A percentile compares a stretch with the other conserved stretches of the same genome.
Conservation (phyloP, 2,888 invertebrate species). For the Scaptomyza parva region DNA sequence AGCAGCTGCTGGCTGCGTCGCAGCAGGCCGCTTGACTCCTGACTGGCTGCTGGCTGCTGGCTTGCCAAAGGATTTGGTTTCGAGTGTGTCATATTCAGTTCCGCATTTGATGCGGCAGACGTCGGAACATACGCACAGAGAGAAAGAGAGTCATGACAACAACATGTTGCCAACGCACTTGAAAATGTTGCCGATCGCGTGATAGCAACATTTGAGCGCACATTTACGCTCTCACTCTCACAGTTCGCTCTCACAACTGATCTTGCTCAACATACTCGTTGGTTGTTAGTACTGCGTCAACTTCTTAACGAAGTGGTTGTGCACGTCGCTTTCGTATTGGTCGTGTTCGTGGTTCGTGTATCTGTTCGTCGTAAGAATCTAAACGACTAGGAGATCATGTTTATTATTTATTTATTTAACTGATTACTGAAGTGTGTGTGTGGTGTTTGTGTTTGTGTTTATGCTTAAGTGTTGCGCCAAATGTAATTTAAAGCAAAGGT, state of each 20-base stretch:
- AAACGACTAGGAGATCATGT: slow-evolving; percentile 39
- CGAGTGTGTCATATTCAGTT: slow-evolving; percentile 74
- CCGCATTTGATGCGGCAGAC: slow-evolving; percentile 63
- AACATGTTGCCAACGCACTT: slow-evolving; percentile 47
- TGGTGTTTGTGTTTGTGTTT: slow-evolving; percentile 27
- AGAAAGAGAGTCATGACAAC: slow-evolving; percentile 1
- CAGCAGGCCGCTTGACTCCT: slow-evolving; percentile 36
- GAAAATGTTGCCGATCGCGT: slow-evolving; percentile 52
- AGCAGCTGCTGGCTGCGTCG: slow-evolving; percentile 42
- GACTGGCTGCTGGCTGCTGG: slow-evolving; percentile 42
- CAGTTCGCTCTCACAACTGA: slow-evolving; percentile 51
- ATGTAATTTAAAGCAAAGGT: slow-evolving; percentile 64
- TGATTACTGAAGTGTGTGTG: slow-evolving; percentile 69
- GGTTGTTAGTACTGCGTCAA: slow-evolving; percentile 49
- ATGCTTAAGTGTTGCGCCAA: slow-evolving; percentile 52
- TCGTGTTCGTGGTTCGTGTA: slow-evolving; percentile 8
- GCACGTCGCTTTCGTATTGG: slow-evolving; percentile 12
- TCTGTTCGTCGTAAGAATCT: slow-evolving; percentile 42
- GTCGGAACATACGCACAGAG: slow-evolving; percentile 51
- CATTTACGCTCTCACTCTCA: slow-evolving; percentile 5
- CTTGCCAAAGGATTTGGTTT: slow-evolving; percentile 70
- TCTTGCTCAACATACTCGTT: slow-evolving; percentile 57
- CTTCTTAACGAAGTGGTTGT: slow-evolving; percentile 32
- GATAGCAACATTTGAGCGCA: slow-evolving; percentile 10
- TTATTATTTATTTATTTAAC: slow-evolving; percentile 64